Percentiles rank a stretch among this genome's conserved stretches.
These are phyloP conservation scores for Eufriesea mexicana DNA, from an alignment of 1,140 invertebrate genomes.

Conservation along the genomic window DNA sequence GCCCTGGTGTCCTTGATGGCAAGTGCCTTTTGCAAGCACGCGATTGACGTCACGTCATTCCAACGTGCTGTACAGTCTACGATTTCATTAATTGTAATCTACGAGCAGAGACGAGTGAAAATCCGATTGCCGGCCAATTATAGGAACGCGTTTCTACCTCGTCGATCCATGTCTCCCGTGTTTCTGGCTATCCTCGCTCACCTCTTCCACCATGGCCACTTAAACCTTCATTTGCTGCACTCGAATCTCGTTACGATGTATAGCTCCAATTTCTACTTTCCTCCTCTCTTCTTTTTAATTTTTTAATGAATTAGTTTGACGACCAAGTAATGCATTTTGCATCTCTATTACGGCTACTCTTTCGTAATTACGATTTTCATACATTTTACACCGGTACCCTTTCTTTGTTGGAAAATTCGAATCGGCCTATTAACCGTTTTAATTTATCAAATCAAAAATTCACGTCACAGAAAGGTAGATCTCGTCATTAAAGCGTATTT, in stretches of 20 bases:
- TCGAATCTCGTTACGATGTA: not conserved
- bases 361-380: not conserved
- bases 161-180: not conserved
- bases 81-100: conserved; percentile 72
- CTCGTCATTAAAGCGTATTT: too few relatives aligned
- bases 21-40: conserved; percentile 62
- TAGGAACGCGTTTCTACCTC: conserved; percentile 23
- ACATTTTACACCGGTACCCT: too few relatives aligned
- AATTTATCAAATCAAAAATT: too few relatives aligned
- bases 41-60: conserved; percentile 69
- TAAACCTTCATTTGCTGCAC: not conserved
- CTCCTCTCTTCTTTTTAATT: not conserved
- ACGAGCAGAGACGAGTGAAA: conserved; percentile 48
- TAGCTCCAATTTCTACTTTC: not conserved
- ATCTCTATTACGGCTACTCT: not conserved
- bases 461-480: too few relatives aligned
- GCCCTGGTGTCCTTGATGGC: conserved; percentile 64
- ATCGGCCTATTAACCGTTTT: too few relatives aligned
- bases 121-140: conserved; percentile 56
- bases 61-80: conserved; percentile 51
- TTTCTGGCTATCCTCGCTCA: not conserved
- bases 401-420: too few relatives aligned
- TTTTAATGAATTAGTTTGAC: not conserved
- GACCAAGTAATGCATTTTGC: not conserved
- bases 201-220: not conserved